These are phyloP conservation scores for Ianthella basta DNA, from an alignment of 37 sponge, comb jelly and placozoan genomes.

Conservation along the genomic window DNA sequence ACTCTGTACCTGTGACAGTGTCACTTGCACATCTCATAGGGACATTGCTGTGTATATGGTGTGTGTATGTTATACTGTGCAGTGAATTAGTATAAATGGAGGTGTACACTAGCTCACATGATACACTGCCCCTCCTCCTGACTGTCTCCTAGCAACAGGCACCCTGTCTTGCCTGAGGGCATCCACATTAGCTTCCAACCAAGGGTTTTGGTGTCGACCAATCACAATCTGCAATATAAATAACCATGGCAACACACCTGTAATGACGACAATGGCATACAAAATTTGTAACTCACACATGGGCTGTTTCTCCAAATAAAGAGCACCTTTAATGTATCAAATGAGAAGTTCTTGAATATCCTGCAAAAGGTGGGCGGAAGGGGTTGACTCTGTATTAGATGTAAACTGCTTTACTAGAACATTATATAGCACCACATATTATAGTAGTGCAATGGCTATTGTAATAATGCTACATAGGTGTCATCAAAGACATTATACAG, in stretches of 20 bases:
- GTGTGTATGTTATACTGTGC: too few relatives aligned
- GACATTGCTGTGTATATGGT: too few relatives aligned
- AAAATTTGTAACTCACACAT: slow-evolving; percentile 45
- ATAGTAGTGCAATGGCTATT: too few relatives aligned
- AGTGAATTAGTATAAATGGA: too few relatives aligned
- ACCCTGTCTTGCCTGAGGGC: slow-evolving; percentile 41
- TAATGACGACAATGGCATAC: background rate
- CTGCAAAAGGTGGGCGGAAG: too few relatives aligned
- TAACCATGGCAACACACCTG: background rate
- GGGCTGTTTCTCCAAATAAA: slow-evolving; percentile 75
- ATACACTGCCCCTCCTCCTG: slow-evolving; percentile 92
- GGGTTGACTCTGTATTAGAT: too few relatives aligned
- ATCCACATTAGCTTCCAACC: slow-evolving; percentile 73
- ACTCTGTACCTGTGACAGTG: too few relatives aligned
- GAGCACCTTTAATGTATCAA: slow-evolving; percentile 43
- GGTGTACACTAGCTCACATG: too few relatives aligned
- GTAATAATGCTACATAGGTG: too few relatives aligned
- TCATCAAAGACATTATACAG: background rate
- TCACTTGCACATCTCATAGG: too few relatives aligned
- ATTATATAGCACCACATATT: too few relatives aligned
- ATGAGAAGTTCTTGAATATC: slow-evolving; percentile 56
- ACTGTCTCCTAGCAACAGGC: slow-evolving; percentile 68
- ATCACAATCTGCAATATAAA: slow-evolving; percentile 62
- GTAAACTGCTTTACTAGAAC: too few relatives aligned
- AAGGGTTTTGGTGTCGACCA: slow-evolving; percentile 84